Evolutionary conservation across 2,797 vertebrate genomes (phyloP), one percentile per base, ranked within the genome.

Genomic region (Scarus forsteni): DNA sequence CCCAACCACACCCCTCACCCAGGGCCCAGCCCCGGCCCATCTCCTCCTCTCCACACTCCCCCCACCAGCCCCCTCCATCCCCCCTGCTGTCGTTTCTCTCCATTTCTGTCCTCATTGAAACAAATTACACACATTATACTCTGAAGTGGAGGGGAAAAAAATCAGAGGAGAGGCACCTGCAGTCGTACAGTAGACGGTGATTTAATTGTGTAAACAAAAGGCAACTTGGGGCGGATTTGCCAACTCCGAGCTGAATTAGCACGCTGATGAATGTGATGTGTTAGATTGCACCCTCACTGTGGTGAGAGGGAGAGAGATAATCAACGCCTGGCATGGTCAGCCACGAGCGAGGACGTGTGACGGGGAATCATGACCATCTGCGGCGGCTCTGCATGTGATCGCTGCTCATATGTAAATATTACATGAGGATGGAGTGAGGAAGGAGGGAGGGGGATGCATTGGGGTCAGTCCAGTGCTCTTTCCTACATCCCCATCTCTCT

Each of bases 1-100:
- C 83, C 83, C 88, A 88, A 90, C 89, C 94, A 91, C 93, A 92
- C 94, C 94, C 93, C 90, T 90, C 66, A 12, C 15, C 56, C 63
- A 51, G 78, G 70, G 18, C 70, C 75, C 77, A 64, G 68, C 80
- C 40, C 92, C 84, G 53, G 73, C 84, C 78, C 81, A 76, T 85
- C 27, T 65, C 46, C 75, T 69, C 76, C 69, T 58, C 64, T 73
- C 69, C 58, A 38, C 50, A 9, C 66, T 6, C 69, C 46, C 51
- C 58, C 11, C 55, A 40, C 5, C 40, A 5, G n/a, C 13, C 39
- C 38, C 15, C 19, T 2, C 39, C 48, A 27, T 46, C 38, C 15
- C 60, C 49, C 4, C 27, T 27, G 27, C 27, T 27, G 64, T 56
- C 53, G 42, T n/a, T 49, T 66, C 55, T 73, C 73, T 74, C 57